These are phyloP conservation scores for Octomys mimax DNA, from an alignment of 2,797 vertebrate species.

Conservation along the genomic window DNA sequence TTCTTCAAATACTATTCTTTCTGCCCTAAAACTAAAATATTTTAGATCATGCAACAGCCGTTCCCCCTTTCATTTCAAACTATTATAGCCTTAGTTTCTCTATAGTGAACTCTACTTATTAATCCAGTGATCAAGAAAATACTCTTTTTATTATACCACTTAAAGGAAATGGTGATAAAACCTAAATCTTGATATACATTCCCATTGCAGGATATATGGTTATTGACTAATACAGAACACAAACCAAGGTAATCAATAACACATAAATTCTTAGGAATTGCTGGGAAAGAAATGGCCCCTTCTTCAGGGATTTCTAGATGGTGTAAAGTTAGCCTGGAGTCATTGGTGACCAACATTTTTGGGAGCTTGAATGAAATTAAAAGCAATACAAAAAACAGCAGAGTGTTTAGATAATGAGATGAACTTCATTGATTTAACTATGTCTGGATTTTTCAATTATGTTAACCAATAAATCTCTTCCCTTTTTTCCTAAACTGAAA, in stretches of 20 bases:
- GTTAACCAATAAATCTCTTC: background rate
- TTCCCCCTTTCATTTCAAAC: background rate
- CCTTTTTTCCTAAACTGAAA: background rate
- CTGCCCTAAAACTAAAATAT: background rate
- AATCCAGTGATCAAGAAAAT: background rate
- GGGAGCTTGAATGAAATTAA: background rate
- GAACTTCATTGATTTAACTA: background rate
- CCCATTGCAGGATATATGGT: background rate
- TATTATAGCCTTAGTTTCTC: background rate
- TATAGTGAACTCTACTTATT: background rate
- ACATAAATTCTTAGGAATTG: background rate
- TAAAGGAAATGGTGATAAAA: background rate
- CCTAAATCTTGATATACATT: background rate
- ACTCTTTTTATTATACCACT: background rate
- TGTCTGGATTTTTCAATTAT: background rate
- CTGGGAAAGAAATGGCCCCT: background rate
- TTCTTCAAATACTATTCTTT: background rate
- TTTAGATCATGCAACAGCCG: background rate
- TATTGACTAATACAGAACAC: background rate
- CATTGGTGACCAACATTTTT: background rate
- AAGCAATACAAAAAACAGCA: background rate
- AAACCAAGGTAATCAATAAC: background rate
- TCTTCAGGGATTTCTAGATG: background rate
- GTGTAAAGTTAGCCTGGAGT: background rate
- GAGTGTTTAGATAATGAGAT: background rate